Base-by-base conservation (phyloP, 2,888 invertebrate genomes). In the Andrena fulva region DNA sequence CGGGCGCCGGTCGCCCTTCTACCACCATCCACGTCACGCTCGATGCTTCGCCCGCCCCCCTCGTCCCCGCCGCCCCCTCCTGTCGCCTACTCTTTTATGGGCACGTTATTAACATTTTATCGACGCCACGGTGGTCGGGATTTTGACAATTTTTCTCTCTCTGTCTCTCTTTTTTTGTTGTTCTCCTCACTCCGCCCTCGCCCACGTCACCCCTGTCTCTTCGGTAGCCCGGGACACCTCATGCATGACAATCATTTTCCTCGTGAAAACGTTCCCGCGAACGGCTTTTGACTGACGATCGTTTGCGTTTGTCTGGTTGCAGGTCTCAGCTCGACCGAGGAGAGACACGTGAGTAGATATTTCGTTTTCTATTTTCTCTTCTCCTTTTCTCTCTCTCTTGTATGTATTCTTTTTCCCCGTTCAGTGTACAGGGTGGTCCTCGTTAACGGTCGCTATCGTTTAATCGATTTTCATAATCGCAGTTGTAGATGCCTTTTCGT, bases 261-360 rank as follows among this genome's bases (percentile, higher is more conserved):
- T 24, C 59, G 62, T 42, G 59, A 35, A 78, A 69, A 72, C 62
- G 60, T 83, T 71, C 71, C 82, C 56, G 56, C 24, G 59, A 69
- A 77, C 81, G 82, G 77, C 74, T 77, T 84, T 83, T 86, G 70
- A 82, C 66, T 83, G 75, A 78, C 75, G 79, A 79, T 68, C 72
- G 75, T 83, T 84, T 82, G 64, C 85, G 80, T 83, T 89, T 87
- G 82, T 84, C 91, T 77, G 91, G 90, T 93, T 94, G 68, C 95
- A 96, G 96, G 96, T 93, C 95, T 96, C 92, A 96, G 95, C 93
- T 95, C 96, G 64, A 95, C 95, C 71, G 96, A 96, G 92, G 96
- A 96, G 92, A 94, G 96, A 95, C 96, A 96, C 94, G 96, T 96
- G 94, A 96, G 96, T 96, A 88, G 82, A 80, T 77, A 63, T 72